Conservation (phyloP, 2,888 invertebrate genomes). For the Eulithis testata region DNA sequence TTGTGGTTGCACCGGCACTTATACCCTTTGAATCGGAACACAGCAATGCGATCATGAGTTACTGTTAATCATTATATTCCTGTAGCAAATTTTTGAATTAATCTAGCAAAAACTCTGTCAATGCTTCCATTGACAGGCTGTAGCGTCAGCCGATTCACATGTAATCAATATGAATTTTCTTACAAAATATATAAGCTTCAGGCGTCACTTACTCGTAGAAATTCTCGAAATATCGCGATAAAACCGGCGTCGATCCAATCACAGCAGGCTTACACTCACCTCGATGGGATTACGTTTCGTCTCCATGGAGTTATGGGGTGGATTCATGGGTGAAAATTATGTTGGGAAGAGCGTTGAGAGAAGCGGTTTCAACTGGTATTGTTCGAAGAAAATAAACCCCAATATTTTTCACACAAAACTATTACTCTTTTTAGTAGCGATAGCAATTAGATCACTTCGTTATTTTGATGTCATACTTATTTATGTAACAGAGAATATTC, state of each 20-base stretch:
- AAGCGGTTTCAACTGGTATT: slow-evolving; percentile 33
- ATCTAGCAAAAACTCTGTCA: too few species aligned
- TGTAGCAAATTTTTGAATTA: too few species aligned
- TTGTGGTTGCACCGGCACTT: too few species aligned
- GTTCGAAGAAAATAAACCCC: neutral
- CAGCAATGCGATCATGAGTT: too few species aligned
- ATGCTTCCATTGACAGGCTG: too few species aligned
- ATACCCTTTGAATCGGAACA: too few species aligned
- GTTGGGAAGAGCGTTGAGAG: slow-evolving; percentile 50
- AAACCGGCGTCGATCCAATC: slow-evolving; percentile 68
- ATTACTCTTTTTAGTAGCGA: too few species aligned
- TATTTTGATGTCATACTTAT: too few species aligned
- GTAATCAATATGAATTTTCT: slow-evolving; percentile 5
- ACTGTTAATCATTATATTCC: too few species aligned
- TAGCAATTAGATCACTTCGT: too few species aligned
- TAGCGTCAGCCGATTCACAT: neutral
- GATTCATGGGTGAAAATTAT: slow-evolving; percentile 65
- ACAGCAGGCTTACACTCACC: slow-evolving; percentile 65
- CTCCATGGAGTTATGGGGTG: slow-evolving; percentile 67
- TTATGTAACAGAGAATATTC: too few species aligned
- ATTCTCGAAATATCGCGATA: slow-evolving; percentile 53
- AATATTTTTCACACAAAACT: neutral
- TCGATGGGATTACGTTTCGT: slow-evolving; percentile 63
- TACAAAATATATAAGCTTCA: slow-evolving; percentile 4
- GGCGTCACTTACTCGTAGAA: slow-evolving; percentile 29